phyloP scores from a whole-genome alignment of 2,797 vertebrate genomes.

The Taenioides sp. region DNA sequence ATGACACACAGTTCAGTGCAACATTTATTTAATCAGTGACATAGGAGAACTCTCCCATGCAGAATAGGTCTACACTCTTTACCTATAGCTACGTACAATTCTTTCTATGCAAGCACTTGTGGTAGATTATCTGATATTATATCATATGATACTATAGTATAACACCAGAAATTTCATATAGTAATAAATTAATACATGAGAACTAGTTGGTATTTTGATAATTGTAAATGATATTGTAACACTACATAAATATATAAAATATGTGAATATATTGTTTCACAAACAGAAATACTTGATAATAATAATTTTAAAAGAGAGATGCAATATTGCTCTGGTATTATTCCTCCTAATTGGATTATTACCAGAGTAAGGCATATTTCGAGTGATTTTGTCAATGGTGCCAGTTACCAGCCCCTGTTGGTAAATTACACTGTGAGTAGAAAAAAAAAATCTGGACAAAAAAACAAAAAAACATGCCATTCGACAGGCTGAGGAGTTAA shows the following conservation, averaged over 20 bases:
- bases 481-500: slow-evolving; percentile 47
- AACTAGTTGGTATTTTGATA: slow-evolving; percentile 27
- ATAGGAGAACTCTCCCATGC: slow-evolving; percentile 45
- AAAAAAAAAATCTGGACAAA: slow-evolving; percentile 46
- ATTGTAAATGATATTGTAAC: neutral
- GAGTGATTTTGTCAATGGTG: slow-evolving; percentile 50
- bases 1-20: slow-evolving; percentile 31
- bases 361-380: slow-evolving; percentile 43
- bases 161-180: slow-evolving; percentile 26
- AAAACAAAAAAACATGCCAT: slow-evolving; percentile 61
- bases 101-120: slow-evolving; percentile 77
- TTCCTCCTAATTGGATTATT: slow-evolving; percentile 42
- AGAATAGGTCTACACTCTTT: slow-evolving; percentile 60
- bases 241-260: slow-evolving; percentile 13
- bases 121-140: slow-evolving; percentile 57
- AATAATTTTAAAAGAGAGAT: slow-evolving; percentile 35
- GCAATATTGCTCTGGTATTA: slow-evolving; percentile 42
- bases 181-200: slow-evolving; percentile 21
- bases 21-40: slow-evolving; percentile 59
- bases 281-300: slow-evolving; percentile 25
- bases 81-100: slow-evolving; percentile 59
- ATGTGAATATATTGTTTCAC: slow-evolving; percentile 15
- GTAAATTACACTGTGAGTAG: slow-evolving; percentile 79
- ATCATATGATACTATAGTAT: slow-evolving; percentile 52
- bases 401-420: slow-evolving; percentile 53